These are phyloP conservation scores for Enteromius trimaculatus DNA, from an alignment of 2,797 vertebrate genomes.

Conservation along the genomic window DNA sequence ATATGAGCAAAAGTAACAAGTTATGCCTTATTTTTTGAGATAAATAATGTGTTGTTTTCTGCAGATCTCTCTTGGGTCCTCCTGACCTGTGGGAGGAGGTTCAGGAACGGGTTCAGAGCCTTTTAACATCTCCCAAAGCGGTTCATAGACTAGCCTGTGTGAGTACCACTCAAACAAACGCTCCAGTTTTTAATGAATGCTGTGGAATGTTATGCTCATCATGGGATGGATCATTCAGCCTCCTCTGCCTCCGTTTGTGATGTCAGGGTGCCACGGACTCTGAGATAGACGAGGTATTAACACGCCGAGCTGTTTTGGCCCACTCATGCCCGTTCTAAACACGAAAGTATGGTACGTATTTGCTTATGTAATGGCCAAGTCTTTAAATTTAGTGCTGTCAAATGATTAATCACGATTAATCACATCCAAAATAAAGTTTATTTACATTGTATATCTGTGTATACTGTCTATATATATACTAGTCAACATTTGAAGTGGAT, in stretches of 20 bases:
- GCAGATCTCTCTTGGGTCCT: slow-evolving; percentile 66
- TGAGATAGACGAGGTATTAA: slow-evolving; percentile 72
- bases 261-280: slow-evolving; percentile 73
- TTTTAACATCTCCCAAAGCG: slow-evolving; percentile 79
- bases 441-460: too few species aligned
- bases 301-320: slow-evolving; percentile 69
- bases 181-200: neutral
- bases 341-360: slow-evolving; percentile 19
- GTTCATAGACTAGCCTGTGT: slow-evolving; percentile 73
- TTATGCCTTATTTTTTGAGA: neutral
- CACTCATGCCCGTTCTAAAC: slow-evolving; percentile 54
- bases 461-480: too few species aligned
- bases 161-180: slow-evolving; percentile 59
- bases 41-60: slow-evolving; percentile 31
- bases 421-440: too few species aligned
- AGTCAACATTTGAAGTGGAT: too few species aligned
- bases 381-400: neutral
- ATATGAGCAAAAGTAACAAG: neutral
- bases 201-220: neutral
- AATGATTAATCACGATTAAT: too few species aligned
- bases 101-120: slow-evolving; percentile 77
- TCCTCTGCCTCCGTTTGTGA: slow-evolving; percentile 7
- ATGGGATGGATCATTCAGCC: neutral
- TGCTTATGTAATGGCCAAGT: neutral
- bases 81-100: slow-evolving; percentile 78